Base-by-base conservation (phyloP, 2,888 invertebrate genomes). In the Julus scanicus region DNA sequence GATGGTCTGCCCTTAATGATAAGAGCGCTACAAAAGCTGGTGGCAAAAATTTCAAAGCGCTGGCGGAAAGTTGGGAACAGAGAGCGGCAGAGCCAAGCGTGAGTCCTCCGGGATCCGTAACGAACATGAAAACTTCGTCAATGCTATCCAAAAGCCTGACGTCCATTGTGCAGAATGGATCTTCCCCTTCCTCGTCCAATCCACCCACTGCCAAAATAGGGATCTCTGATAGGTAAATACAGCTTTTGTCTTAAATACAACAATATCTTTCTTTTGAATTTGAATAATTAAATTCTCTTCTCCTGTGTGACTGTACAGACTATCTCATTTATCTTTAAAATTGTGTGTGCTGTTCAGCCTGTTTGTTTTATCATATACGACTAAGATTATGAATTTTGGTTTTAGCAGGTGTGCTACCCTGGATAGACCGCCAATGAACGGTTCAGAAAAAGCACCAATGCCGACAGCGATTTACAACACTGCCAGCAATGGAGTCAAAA, bases 11-110 rank as follows among this genome's bases (percentile, higher is more conserved):
- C n/a, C 9, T 20, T 3, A 84, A 15, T n/a, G 63, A 57, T n/a
- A 87, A 20, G 48, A 87, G n/a, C 29, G 13, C 85, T 3, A 83
- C n/a, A 2, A 85, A 85, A 11, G 80, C 80, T 4, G 37, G 37
- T 80, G 48, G 48, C 85, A 90, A 90, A 88, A 91, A 91, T 86
- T 92, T 92, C 90, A 91, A 91, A 88, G 91, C 92, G 15, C 89
- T 92, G 53, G 91, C 92, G 9, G 91, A 92, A 84, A 91, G 91
- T 88, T 92, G 92, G 92, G 91, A 92, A 87, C 91, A 91, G 89
- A 90, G 91, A 88, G 85, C 85, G 0, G 85, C 49, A 2, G 85
- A 85, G 44, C 85, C 85, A 0, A 90, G 91, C 15, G 85, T 85
- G 9, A 49, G 85, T 85, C 48, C 49, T 85, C 80, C 80, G 37